Evolutionary conservation across 2,113 vertebrate genomes (phyloP), one percentile per base, ranked within the genome.

Genomic region (Sciurus niger): DNA sequence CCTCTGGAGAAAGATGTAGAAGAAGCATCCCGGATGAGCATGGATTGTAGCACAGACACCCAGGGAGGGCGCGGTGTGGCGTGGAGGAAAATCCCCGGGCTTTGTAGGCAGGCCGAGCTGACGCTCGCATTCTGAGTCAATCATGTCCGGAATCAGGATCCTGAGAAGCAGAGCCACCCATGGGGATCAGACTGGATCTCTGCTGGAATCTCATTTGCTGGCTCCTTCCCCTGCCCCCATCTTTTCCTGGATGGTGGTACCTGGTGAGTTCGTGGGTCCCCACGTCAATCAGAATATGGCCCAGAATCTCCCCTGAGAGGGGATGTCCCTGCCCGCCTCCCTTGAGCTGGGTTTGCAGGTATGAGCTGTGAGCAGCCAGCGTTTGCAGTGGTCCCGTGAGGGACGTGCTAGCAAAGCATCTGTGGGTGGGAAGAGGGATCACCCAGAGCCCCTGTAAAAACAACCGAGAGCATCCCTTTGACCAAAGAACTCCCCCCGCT

Each of bases 1-100:
- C 46, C 73, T 90, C 96, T 65, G 80, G 79, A 88, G 89, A 94
- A 55, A 89, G 79, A 79, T 37, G 1, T 3, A 14, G 95, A 78
- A 74, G 72, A 87, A 63, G 34, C 83, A 73, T 14, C 68, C 25
- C 1, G 3, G 53, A 30, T 2, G 73, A 88, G 53, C 58, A 28
- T 1, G 55, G 51, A 37, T 13, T 6, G 37, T 20, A 32, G 53
- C 2, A 9, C 3, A 2, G 20, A 40, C 2, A 0, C 72, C 43
- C 0, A 16, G 28, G 53, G 53, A 63, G 16, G 67, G 20, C 2
- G 34, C 40, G 0, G 34, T 2, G 60, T 6, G 37, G 5, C 1
- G 9, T 6, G 73, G 28, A 83, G 34, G 32, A 20, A 77, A 48
- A 12, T 20, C 60, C 60, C 25, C 24, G 22, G 95, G n/a, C 40